Percentiles rank a stretch among this genome's conserved stretches.
Conservation (phyloP, 2,113 vertebrate species). For the Neolamprologus caudopunctatus region DNA sequence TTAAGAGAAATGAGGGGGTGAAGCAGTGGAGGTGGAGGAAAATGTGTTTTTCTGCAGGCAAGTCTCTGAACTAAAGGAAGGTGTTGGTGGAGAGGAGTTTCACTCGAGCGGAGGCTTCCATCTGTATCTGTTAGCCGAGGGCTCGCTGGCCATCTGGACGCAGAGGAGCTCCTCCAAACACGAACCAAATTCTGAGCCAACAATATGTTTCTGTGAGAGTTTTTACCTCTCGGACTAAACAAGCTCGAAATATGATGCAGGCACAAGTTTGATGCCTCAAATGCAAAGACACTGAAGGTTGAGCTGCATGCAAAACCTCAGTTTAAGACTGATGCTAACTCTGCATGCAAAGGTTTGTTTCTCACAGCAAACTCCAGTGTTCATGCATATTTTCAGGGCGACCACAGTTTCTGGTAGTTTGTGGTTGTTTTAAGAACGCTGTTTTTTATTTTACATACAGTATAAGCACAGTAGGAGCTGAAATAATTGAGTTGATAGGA, state of each 20-base stretch:
- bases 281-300: not conserved
- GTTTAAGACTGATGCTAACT: not conserved
- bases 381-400: not conserved
- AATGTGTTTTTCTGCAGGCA: not conserved
- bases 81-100: not conserved
- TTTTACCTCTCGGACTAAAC: not conserved
- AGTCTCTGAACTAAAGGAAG: not conserved
- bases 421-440: not conserved
- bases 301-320: not conserved
- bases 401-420: not conserved
- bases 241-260: not conserved
- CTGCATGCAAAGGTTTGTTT: not conserved
- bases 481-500: rapidly evolving
- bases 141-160: conserved; percentile 18
- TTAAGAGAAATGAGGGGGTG: not conserved
- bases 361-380: not conserved
- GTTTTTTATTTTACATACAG: not conserved
- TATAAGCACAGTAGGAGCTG: not conserved
- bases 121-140: conserved; percentile 3
- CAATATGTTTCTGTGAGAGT: not conserved
- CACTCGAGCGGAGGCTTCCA: not conserved
- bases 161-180: not conserved
- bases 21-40: not conserved
- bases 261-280: not conserved
- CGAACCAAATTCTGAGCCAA: not conserved